Base-by-base conservation (phyloP, 23 tunicate species). In the Trididemnum clinides region DNA sequence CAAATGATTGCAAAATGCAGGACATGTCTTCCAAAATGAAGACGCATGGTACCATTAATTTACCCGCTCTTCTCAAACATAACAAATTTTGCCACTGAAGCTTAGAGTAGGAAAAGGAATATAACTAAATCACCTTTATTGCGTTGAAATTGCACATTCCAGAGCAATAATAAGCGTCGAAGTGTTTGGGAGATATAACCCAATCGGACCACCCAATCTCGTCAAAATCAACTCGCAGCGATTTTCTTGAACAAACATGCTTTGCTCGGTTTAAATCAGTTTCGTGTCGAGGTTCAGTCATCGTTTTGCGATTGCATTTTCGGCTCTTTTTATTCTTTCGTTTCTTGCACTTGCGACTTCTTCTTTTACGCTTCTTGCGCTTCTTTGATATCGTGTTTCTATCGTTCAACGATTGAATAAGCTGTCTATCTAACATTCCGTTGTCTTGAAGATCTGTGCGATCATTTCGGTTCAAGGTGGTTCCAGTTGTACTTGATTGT, bases 161-260 rank as follows among this genome's bases (percentile, higher is more conserved):
- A 38, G 90, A 32, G 57, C 99, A 96, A 77, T 91, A 96, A 57
- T 85, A 96, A 28, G 94, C 91, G 57, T 91, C 90, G 34, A 85
- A 96, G 18, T 28, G 22, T 21, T 59, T 80, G 10, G 99, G 99
- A 0, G 95, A 39, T 18, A 96, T 80, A 7, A 96, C 91, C 99
- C 94, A 89, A 10, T 81, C 66, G 7, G 86, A 65, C 98, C 98
- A 94, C 21, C 94, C 94, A 59, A 94, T 74, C 7, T 89, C 90
- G 1, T 72, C 85, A 69, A 94, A 94, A 69, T 83, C 81, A 26
- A 94, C 90, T 4, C 1, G n/a, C 82, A 86, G 79, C 0, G 85
- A 51, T 28, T 72, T 84, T 63, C 88, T 65, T 10, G 82, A 73
- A 71, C 98, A 94, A 0, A 54, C 58, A 31, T 50, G 76, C 12